Evolutionary conservation across 1,140 invertebrate genomes (phyloP), one percentile per base, ranked within the genome.

Genomic region (Drosophila cardini): DNA sequence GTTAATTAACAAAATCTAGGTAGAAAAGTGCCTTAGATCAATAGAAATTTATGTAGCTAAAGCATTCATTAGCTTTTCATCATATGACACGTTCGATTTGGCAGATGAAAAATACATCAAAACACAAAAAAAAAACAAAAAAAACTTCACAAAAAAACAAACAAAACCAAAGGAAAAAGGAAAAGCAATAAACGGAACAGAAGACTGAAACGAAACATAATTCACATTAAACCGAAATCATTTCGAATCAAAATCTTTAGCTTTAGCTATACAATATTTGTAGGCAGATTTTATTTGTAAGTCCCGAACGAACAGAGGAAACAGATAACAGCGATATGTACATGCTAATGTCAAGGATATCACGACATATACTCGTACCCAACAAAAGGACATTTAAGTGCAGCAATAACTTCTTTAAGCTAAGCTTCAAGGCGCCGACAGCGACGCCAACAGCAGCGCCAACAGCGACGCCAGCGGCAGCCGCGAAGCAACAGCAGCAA

Each of bases 401-500:
- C 9, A 46, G 52, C 18, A 43, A 75, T 2, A 75, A 7, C 2
- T 85, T 81, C 56, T 85, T 81, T 58, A 85, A 86, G 34, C n/a
- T 76, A 13, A 69, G 55, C 8, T 77, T 80, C 40, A 80, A 72
- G 21, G 30, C 63, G 2, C 13, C 21, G n/a, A 15, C 50, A 5
- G 21, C 40, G 2, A 48, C 64, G 16, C 9, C 18, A 34, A 8
- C 60, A n/a, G 16, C 16, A 16, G 13, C 38, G 36, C 53, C 65
- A 13, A 21, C 52, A 1, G 32, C 40, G 1, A 48, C 62, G 30
- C 52, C 21, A 70, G 26, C 40, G 60, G 13, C 7, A 46, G 38
- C 16, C 55, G 43, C 42, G 2, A 11, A 50, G 32, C 58, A 61
- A 21, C 36, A 38, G 9, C 0, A 40, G 11, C 61, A 61, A 13